Evolutionary conservation across 1,140 invertebrate species (phyloP).

Genomic region (Pseudobourletiella spinata): DNA sequence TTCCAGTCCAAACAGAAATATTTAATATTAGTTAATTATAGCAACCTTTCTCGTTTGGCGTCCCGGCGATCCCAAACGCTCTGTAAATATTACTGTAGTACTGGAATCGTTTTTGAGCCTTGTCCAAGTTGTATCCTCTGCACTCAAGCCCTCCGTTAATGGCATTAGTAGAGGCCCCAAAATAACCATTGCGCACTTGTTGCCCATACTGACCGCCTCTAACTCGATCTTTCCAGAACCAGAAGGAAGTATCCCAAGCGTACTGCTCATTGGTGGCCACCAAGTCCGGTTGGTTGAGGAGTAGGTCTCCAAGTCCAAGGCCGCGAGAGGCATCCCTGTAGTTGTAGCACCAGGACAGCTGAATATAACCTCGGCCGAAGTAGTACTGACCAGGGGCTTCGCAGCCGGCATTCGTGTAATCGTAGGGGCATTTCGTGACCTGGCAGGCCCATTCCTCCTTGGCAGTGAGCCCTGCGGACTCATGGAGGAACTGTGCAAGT

Average conservation of each 20-base stretch:
- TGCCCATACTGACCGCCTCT: neutral
- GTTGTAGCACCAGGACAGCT: slow-evolving; percentile 26
- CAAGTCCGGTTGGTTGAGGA: slow-evolving; percentile 14
- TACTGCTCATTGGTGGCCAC: slow-evolving; percentile 18
- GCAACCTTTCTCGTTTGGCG: slow-evolving; percentile 19
- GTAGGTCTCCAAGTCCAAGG: slow-evolving; percentile 4
- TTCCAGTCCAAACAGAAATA: too few relatives aligned
- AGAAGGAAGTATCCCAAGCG: slow-evolving; percentile 18
- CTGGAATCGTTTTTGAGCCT: slow-evolving; percentile 11
- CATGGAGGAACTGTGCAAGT: slow-evolving; percentile 21
- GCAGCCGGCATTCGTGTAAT: slow-evolving; percentile 4
- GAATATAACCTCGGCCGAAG: slow-evolving; percentile 29
- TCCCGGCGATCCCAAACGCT: slow-evolving; percentile 20
- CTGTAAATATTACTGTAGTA: slow-evolving; percentile 11
- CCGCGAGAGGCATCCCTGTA: slow-evolving; percentile 14
- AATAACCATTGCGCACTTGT: slow-evolving; percentile 13
- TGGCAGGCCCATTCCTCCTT: neutral
- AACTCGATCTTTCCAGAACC: slow-evolving; percentile 22
- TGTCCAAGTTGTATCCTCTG: neutral
- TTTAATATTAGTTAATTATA: too few relatives aligned
- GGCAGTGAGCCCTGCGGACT: neutral
- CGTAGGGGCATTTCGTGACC: neutral
- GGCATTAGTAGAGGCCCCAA: slow-evolving; percentile 19
- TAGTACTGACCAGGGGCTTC: slow-evolving; percentile 20
- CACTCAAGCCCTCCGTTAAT: slow-evolving; percentile 25